phyloP scores from a whole-genome alignment of 2,797 vertebrate species.

The Malurus leucopterus region DNA sequence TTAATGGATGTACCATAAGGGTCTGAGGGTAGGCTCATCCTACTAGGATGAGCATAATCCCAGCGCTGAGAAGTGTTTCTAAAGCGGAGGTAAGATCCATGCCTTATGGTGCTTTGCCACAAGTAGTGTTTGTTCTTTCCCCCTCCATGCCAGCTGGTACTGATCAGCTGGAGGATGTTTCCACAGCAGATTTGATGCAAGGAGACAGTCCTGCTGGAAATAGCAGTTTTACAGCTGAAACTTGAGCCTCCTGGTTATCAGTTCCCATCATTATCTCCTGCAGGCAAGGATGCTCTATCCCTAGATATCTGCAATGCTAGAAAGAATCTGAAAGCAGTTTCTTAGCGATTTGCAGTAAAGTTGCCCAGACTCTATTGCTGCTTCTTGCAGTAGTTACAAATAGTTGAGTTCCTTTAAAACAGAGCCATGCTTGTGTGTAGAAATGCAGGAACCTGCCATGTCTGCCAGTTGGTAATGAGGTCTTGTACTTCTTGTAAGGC shows the following conservation, averaged over 20 bases:
- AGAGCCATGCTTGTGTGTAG: neutral
- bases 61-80: neutral
- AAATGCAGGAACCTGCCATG: rapidly evolving
- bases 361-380: neutral
- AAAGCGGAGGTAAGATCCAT: neutral
- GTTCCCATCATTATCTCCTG: neutral
- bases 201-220: conserved; percentile 32
- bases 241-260: neutral
- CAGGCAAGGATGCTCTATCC: neutral
- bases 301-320: neutral
- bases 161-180: neutral
- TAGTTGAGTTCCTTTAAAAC: neutral
- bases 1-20: neutral
- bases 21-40: neutral
- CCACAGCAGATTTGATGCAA: neutral
- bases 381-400: neutral
- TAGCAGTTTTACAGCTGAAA: neutral
- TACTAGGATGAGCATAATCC: neutral
- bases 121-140: neutral
- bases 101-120: neutral
- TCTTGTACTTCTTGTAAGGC: neutral
- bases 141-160: neutral
- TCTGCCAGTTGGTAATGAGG: neutral
- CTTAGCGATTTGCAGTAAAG: neutral
- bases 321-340: neutral